Conservation (phyloP, 2,797 vertebrate genomes). For the Anas acuta region DNA sequence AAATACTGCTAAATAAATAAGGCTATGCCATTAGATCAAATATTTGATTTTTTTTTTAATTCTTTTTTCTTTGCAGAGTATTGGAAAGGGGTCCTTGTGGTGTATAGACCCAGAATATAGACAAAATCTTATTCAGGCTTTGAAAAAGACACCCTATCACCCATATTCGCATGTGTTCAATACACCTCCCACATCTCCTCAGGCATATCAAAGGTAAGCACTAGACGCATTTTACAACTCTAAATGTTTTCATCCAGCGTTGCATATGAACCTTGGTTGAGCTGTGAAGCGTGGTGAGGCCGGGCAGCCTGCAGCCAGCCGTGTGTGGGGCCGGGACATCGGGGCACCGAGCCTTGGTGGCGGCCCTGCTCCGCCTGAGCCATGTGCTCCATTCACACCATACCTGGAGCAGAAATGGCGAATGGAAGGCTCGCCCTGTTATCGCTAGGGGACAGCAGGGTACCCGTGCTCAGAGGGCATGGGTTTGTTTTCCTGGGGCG, state of each 20-base stretch:
- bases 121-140: constrained; percentile 98
- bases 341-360: no score
- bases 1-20: neutral
- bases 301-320: neutral
- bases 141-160: constrained; percentile 99
- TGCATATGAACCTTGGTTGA: neutral
- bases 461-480: neutral
- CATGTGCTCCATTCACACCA: no score
- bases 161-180: constrained; percentile 92
- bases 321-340: no score
- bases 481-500: neutral
- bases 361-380: neutral
- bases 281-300: neutral
- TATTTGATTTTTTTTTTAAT: constrained; percentile 41
- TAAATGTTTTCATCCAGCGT: constrained; percentile 34
- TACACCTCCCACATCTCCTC: constrained; percentile 91
- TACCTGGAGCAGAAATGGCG: neutral
- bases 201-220: constrained; percentile 91
- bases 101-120: constrained; percentile 88
- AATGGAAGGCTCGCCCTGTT: neutral
- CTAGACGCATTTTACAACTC: constrained; percentile 24
- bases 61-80: constrained; percentile 81
- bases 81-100: constrained; percentile 87
- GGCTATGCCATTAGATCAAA: neutral
- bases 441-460: neutral